Percentiles rank a stretch among this genome's conserved stretches.
phyloP scores from a whole-genome alignment of 2,797 vertebrate species.

The Cercopithecus neglectus region DNA sequence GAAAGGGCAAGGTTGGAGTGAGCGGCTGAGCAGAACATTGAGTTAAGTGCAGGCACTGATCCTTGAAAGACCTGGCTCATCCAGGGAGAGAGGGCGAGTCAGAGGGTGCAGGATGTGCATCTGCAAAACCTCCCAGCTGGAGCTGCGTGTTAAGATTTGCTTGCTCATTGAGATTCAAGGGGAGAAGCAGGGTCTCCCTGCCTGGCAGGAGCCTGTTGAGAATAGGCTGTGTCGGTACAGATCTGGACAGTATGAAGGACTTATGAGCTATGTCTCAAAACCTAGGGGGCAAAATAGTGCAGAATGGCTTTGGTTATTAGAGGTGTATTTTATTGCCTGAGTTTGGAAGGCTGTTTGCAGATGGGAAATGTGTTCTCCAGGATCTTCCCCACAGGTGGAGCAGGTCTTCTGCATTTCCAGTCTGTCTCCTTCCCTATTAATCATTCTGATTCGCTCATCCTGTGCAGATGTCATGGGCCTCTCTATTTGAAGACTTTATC shows the following conservation, averaged over 20 bases:
- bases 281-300: not conserved
- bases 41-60: slow-evolving; percentile 59
- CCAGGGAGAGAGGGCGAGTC: not conserved
- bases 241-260: not conserved
- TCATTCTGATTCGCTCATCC: slow-evolving; percentile 55
- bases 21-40: slow-evolving; percentile 57
- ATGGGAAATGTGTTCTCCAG: slow-evolving; percentile 12
- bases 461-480: slow-evolving; percentile 35
- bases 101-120: accelerated
- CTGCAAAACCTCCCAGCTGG: not conserved
- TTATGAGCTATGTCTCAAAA: not conserved
- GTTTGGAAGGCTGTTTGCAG: slow-evolving; percentile 22
- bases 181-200: not conserved
- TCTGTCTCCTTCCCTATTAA: slow-evolving; percentile 28
- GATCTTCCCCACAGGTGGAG: slow-evolving; percentile 52
- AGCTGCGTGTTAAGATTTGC: not conserved
- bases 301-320: slow-evolving; percentile 71
- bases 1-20: slow-evolving; percentile 17
- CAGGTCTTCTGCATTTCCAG: slow-evolving; percentile 45
- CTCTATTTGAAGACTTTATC: slow-evolving; percentile 70
- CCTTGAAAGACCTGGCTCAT: slow-evolving; percentile 48
- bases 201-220: not conserved
- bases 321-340: slow-evolving; percentile 55
- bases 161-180: not conserved
- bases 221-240: not conserved